Evolutionary conservation across 1,140 invertebrate species (phyloP).

Genomic region (Drosophila azteca): DNA sequence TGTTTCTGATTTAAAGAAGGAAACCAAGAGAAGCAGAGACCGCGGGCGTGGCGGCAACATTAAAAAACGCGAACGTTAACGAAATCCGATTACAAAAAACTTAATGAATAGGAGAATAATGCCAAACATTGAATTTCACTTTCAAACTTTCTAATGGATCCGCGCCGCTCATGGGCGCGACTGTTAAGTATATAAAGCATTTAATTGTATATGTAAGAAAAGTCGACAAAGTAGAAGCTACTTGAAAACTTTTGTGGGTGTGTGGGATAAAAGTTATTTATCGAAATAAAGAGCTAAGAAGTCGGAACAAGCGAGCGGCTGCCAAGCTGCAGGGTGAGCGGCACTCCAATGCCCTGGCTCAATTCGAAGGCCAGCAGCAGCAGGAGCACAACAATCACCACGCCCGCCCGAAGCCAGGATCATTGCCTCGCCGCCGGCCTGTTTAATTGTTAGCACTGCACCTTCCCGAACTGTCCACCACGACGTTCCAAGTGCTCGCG

Average conservation of each 20-base stretch:
- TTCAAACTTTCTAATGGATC: conserved; percentile 42
- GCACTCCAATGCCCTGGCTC: conserved; percentile 42
- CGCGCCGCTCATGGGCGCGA: conserved; percentile 25
- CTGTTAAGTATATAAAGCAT: conserved; percentile 68
- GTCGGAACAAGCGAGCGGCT: conserved; percentile 29
- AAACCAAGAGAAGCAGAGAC: conserved; percentile 21
- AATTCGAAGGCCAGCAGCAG: conserved; percentile 64
- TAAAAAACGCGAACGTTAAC: conserved; percentile 21
- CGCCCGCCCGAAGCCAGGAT: conserved; percentile 72
- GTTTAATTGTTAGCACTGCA: conserved; percentile 82
- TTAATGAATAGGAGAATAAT: conserved; percentile 1
- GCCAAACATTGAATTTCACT: conserved; percentile 19
- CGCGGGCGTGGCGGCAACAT: conserved; percentile 25
- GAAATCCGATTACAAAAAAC: conserved; percentile 11
- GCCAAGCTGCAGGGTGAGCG: conserved; percentile 20
- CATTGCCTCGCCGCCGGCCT: conserved; percentile 55
- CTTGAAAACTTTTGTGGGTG: conserved; percentile 12
- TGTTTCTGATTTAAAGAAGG: conserved; percentile 36
- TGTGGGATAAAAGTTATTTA: not conserved
- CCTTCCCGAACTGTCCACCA: conserved; percentile 71
- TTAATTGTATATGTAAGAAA: conserved; percentile 46
- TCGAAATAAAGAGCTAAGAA: conserved; percentile 16
- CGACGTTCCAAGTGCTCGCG: conserved; percentile 79
- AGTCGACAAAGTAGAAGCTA: conserved; percentile 34
- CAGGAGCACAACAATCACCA: conserved; percentile 60